phyloP scores from a whole-genome alignment of 2,888 invertebrate genomes.

The Aphidoletes aphidimyza region DNA sequence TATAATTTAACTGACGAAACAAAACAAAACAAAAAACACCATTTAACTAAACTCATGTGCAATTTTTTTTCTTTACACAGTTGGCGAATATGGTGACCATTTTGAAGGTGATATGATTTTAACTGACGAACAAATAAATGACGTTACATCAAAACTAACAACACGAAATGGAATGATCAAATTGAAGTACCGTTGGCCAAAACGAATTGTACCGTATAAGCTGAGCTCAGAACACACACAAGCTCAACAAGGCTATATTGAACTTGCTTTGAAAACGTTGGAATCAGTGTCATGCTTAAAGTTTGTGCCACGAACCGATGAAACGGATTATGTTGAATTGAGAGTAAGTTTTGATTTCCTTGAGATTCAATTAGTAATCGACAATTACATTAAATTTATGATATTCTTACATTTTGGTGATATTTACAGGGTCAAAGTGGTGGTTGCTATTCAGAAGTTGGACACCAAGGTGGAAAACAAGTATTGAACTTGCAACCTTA shows the following conservation, averaged over 20 bases:
- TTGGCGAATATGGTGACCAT: conserved; percentile 70
- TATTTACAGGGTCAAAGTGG: conserved; percentile 68
- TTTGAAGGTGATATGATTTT: conserved; percentile 58
- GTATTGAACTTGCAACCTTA: conserved; percentile 61
- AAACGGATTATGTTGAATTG: conserved; percentile 36
- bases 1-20: no score
- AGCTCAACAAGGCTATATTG: conserved; percentile 68
- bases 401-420: neutral
- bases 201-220: conserved; percentile 65
- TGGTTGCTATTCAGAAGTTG: conserved; percentile 83
- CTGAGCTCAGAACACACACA: conserved; percentile 67
- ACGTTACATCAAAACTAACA: conserved; percentile 11
- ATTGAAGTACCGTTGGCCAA: conserved; percentile 64
- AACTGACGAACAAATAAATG: conserved; percentile 43
- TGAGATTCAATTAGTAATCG: neutral
- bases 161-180: conserved; percentile 63
- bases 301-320: conserved; percentile 70
- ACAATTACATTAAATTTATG: neutral
- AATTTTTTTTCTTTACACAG: neutral
- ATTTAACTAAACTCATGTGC: no score
- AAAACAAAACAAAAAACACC: no score
- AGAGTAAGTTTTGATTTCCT: no score
- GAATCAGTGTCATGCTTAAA: conserved; percentile 76
- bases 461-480: conserved; percentile 67
- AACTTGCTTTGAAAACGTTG: conserved; percentile 74